A percentile compares a stretch with the other conserved stretches of the same genome.
These are phyloP conservation scores for Eledona agricola DNA, from an alignment of 2,888 invertebrate genomes.

Conservation along the genomic window DNA sequence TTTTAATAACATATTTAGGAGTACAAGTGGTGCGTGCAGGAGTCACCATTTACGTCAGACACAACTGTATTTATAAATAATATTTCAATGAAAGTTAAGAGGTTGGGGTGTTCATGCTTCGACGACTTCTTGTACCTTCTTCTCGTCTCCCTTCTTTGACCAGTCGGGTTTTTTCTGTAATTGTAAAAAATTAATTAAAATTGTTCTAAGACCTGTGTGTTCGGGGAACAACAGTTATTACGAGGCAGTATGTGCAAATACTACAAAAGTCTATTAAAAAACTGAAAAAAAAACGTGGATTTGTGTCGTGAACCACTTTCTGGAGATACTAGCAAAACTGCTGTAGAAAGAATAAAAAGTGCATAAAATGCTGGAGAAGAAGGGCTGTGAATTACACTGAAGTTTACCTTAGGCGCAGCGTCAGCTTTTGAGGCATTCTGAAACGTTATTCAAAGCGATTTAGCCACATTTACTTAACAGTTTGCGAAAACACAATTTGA, in stretches of 20 bases:
- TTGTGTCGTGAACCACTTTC: slow-evolving; percentile 26
- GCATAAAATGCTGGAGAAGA: slow-evolving; percentile 9
- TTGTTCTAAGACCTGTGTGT: not conserved
- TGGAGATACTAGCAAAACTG: slow-evolving; percentile 30
- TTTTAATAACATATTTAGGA: slow-evolving; percentile 41
- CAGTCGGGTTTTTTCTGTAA: slow-evolving; percentile 93
- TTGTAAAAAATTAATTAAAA: slow-evolving; percentile 50
- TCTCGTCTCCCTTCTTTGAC: slow-evolving; percentile 91
- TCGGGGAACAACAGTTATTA: slow-evolving; percentile 9
- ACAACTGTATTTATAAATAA: slow-evolving; percentile 30
- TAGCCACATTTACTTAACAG: slow-evolving; percentile 21
- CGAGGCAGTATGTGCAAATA: slow-evolving; percentile 9
- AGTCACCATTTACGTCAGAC: slow-evolving; percentile 17
- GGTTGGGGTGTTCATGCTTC: slow-evolving; percentile 73
- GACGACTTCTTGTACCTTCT: slow-evolving; percentile 85
- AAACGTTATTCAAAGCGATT: slow-evolving; percentile 43
- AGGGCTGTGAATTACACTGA: slow-evolving; percentile 19
- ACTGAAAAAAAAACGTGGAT: slow-evolving; percentile 18
- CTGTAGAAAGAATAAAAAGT: slow-evolving; percentile 19
- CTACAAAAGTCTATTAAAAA: slow-evolving; percentile 24
- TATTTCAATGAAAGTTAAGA: slow-evolving; percentile 9
- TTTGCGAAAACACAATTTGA: slow-evolving; percentile 1
- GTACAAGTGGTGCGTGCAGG: slow-evolving; percentile 44
- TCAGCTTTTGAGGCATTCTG: slow-evolving; percentile 46
- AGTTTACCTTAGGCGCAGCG: slow-evolving; percentile 46